These are phyloP conservation scores for Eledona agricola DNA, from an alignment of 2,888 invertebrate species.

Conservation along the genomic window DNA sequence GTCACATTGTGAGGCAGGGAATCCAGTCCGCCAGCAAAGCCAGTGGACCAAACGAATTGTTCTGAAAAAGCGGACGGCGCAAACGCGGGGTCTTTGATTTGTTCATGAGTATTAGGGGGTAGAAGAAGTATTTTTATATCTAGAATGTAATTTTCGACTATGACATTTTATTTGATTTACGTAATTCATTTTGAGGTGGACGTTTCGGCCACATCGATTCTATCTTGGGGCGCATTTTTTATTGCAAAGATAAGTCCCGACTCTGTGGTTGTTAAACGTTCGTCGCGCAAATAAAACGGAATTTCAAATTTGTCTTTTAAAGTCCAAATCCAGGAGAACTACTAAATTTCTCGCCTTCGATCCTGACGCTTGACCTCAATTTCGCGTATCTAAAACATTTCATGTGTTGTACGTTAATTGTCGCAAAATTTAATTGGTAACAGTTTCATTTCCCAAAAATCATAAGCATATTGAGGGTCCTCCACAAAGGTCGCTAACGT, in stretches of 20 bases:
- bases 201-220: conserved; percentile 20
- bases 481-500: conserved; percentile 1
- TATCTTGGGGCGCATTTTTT: conserved; percentile 17
- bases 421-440: too few relatives aligned
- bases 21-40: conserved; percentile 47
- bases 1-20: conserved; percentile 55
- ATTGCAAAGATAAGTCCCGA: conserved; percentile 11
- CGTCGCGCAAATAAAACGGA: background rate
- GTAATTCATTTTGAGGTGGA: conserved; percentile 42
- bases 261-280: conserved; percentile 4
- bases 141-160: conserved; percentile 43
- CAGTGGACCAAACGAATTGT: conserved; percentile 44
- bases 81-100: conserved; percentile 56
- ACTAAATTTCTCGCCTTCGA: too few relatives aligned
- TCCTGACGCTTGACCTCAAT: too few relatives aligned
- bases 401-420: too few relatives aligned
- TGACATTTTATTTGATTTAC: conserved; percentile 45
- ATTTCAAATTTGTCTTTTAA: conserved; percentile 1
- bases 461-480: conserved; percentile 1
- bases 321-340: too few relatives aligned
- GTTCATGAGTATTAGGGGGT: conserved; percentile 44
- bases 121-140: conserved; percentile 36
- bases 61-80: conserved; percentile 44
- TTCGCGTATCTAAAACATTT: too few relatives aligned
- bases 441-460: conserved; percentile 1